These are phyloP conservation scores for Spinus olivaceus DNA, from an alignment of 2,797 vertebrate genomes.

Conservation along the genomic window DNA sequence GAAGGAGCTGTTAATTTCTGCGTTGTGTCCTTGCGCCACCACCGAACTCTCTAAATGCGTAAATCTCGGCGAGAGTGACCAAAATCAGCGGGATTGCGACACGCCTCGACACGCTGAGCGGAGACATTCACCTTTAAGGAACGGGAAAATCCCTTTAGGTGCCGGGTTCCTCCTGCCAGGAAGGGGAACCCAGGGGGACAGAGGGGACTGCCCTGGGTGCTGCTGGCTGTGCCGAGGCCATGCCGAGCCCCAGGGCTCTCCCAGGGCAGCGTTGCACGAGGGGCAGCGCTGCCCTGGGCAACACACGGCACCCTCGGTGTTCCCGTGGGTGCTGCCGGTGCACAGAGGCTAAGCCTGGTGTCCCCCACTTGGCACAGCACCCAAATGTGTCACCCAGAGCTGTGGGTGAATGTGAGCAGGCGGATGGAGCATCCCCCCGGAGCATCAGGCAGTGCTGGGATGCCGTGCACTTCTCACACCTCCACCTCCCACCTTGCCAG, in stretches of 20 bases:
- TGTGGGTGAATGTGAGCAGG: not conserved
- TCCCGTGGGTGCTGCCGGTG: not conserved
- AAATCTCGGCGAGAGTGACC: accelerated
- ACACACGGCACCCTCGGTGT: not conserved
- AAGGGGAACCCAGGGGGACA: not conserved
- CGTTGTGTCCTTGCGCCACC: accelerated
- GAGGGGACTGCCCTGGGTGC: not conserved
- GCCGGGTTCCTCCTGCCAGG: accelerated
- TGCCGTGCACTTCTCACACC: accelerated
- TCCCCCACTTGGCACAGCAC: not conserved
- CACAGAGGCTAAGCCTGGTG: not conserved
- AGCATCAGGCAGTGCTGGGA: accelerated
- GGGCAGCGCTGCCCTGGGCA: not conserved
- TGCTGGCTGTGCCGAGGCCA: accelerated
- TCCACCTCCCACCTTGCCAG: not conserved
- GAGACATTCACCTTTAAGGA: accelerated
- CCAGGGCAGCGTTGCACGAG: not conserved
- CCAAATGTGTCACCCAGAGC: not conserved
- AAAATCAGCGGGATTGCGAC: not conserved
- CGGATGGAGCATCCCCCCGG: accelerated
- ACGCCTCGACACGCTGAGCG: not conserved
- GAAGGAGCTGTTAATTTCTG: not conserved
- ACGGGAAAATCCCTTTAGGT: accelerated
- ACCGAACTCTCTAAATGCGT: not conserved
- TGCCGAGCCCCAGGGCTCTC: not conserved